Percentiles rank a stretch among this genome's conserved stretches.
phyloP scores from a whole-genome alignment of 1,140 invertebrate species.

The Eufriesea mexicana region DNA sequence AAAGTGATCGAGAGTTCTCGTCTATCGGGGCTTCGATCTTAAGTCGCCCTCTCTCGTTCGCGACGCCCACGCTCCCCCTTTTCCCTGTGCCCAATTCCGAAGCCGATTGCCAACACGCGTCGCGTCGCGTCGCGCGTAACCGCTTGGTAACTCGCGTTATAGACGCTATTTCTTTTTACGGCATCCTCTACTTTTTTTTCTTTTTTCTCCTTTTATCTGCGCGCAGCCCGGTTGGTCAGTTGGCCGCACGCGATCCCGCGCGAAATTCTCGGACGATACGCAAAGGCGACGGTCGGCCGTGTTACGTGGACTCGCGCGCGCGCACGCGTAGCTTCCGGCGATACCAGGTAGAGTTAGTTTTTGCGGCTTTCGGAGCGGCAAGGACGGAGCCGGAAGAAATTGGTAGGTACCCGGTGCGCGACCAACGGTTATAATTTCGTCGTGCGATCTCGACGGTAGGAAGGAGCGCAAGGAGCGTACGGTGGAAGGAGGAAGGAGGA shows the following conservation, averaged over 20 bases:
- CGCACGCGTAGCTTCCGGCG: constrained; percentile 6
- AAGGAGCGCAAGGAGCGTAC: background rate
- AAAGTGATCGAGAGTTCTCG: constrained; percentile 47
- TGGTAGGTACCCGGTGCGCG: constrained; percentile 31
- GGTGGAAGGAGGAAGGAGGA: background rate
- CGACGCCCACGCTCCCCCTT: background rate
- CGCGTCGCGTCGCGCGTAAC: too few species aligned
- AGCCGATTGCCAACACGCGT: too few species aligned
- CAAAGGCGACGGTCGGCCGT: background rate
- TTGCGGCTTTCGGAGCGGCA: constrained; percentile 13
- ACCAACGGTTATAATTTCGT: constrained; percentile 36
- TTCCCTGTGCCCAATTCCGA: background rate
- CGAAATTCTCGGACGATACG: constrained; percentile 39
- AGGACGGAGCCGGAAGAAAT: constrained; percentile 61
- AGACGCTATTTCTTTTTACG: too few species aligned
- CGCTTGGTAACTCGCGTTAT: too few species aligned
- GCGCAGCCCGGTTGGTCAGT: constrained; percentile 20
- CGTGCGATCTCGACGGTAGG: constrained; percentile 36
- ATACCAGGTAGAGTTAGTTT: constrained; percentile 25
- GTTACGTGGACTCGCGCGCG: too few species aligned
- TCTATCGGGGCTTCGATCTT: constrained; percentile 52
- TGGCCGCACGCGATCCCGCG: too few species aligned
- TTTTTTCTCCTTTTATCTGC: background rate
- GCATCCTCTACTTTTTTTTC: too few species aligned
- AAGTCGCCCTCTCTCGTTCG: background rate